A percentile compares a stretch with the other conserved stretches of the same genome.
Evolutionary conservation across 2,888 invertebrate genomes (phyloP).

Genomic region (Zhuqinia jingwanae): DNA sequence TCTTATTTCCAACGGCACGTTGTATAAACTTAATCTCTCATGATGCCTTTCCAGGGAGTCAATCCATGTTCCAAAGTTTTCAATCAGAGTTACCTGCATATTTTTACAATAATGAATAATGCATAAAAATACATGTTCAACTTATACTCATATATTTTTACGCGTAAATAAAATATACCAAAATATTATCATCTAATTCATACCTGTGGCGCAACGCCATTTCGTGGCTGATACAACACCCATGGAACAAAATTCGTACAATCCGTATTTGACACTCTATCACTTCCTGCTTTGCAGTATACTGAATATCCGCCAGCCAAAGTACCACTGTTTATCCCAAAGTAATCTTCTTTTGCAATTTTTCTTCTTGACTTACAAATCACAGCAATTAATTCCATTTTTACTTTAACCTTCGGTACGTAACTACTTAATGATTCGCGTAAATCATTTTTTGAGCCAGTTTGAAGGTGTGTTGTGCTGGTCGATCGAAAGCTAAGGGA

Average conservation of each 20-base stretch:
- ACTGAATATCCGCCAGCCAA: conserved; percentile 58
- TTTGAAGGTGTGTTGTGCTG: not conserved
- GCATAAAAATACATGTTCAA: no score
- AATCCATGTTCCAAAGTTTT: conserved; percentile 71
- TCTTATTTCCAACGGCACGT: conserved; percentile 62
- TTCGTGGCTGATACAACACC: conserved; percentile 45
- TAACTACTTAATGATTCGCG: not conserved
- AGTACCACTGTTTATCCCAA: not conserved
- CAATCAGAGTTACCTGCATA: conserved; percentile 64
- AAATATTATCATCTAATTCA: no score
- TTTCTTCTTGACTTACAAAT: conserved; percentile 63
- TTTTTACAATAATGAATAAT: conserved; percentile 2
- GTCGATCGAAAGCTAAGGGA: not conserved
- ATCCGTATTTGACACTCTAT: not conserved
- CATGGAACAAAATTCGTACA: conserved; percentile 46
- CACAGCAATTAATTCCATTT: conserved; percentile 66
- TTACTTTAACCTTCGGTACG: conserved; percentile 16
- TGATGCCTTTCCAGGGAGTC: conserved; percentile 60
- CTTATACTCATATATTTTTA: no score
- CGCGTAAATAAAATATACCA: not conserved
- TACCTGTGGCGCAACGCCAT: conserved; percentile 62
- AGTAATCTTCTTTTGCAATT: no score
- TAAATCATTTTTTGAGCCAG: not conserved
- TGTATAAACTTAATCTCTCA: conserved; percentile 36
- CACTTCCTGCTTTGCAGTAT: conserved; percentile 63